Conservation (phyloP, 2,113 vertebrate genomes). For the Rhinoptilus africanus region DNA sequence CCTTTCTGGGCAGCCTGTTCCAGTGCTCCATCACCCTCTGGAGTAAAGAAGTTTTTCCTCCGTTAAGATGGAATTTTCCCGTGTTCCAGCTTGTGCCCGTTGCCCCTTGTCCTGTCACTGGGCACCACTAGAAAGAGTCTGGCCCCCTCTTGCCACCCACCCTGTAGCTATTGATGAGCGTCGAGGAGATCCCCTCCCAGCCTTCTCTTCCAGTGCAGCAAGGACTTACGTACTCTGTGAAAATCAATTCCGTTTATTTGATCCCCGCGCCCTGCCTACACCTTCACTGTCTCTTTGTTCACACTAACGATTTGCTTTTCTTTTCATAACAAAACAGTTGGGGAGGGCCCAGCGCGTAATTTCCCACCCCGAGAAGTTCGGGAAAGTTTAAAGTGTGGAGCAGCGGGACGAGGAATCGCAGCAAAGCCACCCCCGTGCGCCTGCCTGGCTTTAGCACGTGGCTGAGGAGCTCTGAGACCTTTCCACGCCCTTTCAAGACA, state of each 20-base stretch:
- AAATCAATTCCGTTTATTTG: background rate
- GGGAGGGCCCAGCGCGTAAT: background rate
- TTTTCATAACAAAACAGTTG: background rate
- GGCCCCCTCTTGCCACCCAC: background rate
- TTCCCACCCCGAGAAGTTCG: background rate
- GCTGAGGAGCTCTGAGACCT: background rate
- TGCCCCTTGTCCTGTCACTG: background rate
- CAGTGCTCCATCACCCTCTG: no score
- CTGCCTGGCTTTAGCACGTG: accelerated
- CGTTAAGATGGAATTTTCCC: background rate
- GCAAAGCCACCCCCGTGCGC: background rate
- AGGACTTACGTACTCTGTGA: accelerated
- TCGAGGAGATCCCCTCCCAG: background rate
- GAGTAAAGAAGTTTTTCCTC: background rate
- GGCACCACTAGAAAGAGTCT: background rate
- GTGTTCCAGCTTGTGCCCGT: background rate
- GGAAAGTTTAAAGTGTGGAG: background rate
- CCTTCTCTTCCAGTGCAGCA: background rate
- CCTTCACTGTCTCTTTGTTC: background rate
- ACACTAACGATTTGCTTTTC: background rate
- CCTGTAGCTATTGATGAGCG: background rate
- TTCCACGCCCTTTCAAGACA: background rate
- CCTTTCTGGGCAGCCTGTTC: no score
- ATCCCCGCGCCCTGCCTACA: background rate
- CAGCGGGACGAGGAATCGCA: background rate